phyloP scores from a whole-genome alignment of 2,113 vertebrate genomes.

The Pangasianodon hypophthalmus region DNA sequence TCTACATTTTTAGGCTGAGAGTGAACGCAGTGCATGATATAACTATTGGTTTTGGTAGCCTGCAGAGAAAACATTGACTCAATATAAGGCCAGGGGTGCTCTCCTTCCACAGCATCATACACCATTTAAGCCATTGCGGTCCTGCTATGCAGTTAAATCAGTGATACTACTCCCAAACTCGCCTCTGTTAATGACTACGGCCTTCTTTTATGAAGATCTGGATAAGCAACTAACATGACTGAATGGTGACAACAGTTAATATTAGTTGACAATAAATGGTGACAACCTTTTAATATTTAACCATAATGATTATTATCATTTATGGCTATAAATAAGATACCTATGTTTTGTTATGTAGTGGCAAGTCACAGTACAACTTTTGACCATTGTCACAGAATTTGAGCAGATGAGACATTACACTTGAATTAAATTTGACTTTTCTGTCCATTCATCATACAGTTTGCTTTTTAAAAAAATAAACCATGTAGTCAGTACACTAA shows the following conservation, averaged over 20 bases:
- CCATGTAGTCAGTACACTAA: neutral
- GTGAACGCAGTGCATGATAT: neutral
- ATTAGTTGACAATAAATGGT: no score
- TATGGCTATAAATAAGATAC: neutral
- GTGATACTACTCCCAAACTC: neutral
- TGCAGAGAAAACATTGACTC: neutral
- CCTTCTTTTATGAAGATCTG: neutral
- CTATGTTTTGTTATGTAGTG: neutral
- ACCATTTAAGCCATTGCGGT: no score
- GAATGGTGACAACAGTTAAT: neutral
- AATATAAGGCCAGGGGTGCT: no score
- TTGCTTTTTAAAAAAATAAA: neutral
- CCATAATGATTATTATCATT: neutral
- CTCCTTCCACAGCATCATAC: no score
- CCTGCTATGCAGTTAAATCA: neutral
- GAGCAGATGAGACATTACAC: neutral
- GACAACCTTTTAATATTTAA: neutral
- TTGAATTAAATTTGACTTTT: neutral
- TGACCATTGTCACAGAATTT: neutral
- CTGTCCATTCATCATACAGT: neutral
- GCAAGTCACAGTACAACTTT: neutral
- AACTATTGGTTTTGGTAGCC: neutral
- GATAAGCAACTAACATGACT: neutral
- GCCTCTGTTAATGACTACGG: neutral
- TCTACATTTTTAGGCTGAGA: neutral